Evolutionary conservation across 2,113 vertebrate species (phyloP).

Genomic region (Scalopus aquaticus): DNA sequence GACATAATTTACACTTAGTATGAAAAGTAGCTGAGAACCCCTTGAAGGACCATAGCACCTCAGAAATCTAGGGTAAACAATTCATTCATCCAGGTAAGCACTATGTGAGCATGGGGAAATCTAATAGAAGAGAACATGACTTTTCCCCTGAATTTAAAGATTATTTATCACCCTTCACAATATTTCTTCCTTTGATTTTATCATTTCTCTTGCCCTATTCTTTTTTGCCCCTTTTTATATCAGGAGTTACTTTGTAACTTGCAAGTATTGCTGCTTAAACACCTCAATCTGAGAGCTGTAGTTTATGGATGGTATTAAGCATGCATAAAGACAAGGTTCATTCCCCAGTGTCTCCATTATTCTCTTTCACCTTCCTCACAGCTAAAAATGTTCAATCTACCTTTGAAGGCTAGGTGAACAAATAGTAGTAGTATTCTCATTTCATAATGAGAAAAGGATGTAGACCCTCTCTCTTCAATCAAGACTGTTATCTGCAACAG

Average conservation of each 20-base stretch:
- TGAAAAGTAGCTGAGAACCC: not conserved
- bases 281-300: not conserved
- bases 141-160: not conserved
- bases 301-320: not conserved
- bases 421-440: not conserved
- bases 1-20: not conserved
- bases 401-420: not conserved
- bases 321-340: not conserved
- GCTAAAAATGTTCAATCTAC: not conserved
- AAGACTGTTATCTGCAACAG: not conserved
- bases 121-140: not conserved
- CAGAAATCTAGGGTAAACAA: not conserved
- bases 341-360: not conserved
- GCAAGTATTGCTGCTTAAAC: not conserved
- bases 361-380: not conserved
- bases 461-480: not conserved
- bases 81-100: not conserved
- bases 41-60: not conserved
- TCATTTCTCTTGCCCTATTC: not conserved
- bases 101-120: not conserved
- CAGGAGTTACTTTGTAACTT: not conserved
- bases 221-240: not conserved
- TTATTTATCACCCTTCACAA: not conserved
- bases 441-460: not conserved
- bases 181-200: conserved; percentile 7